Conservation (phyloP, 2,113 vertebrate species). For the Oncorhynchus clarkii region DNA sequence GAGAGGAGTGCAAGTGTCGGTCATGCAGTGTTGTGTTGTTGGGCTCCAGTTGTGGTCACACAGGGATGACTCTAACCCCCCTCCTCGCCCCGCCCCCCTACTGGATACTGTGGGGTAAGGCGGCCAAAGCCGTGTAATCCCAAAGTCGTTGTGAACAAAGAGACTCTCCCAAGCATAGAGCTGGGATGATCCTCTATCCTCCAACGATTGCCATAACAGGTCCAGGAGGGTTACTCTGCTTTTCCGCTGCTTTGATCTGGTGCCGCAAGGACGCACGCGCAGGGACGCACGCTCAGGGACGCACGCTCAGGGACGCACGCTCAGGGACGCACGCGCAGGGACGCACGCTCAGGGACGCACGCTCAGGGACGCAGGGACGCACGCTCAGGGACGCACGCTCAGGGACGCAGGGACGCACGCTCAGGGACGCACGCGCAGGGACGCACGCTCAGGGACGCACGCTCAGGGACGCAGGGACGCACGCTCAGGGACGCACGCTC, state of each 20-base stretch:
- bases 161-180: conserved; percentile 62
- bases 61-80: conserved; percentile 2
- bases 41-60: conserved; percentile 5
- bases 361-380: too few relatives aligned
- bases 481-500: too few relatives aligned
- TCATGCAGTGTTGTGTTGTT: neutral
- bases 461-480: too few relatives aligned
- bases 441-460: too few relatives aligned
- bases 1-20: neutral
- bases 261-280: too few relatives aligned
- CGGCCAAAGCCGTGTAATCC: conserved; percentile 69
- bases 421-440: too few relatives aligned
- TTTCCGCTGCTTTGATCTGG: neutral
- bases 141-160: conserved; percentile 69
- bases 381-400: too few relatives aligned
- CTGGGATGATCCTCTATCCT: conserved; percentile 64
- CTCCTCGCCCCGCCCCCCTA: neutral
- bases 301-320: too few relatives aligned
- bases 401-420: too few relatives aligned
- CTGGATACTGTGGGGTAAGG: conserved; percentile 29
- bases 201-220: conserved; percentile 65
- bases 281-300: too few relatives aligned
- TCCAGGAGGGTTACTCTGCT: conserved; percentile 8
- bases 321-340: too few relatives aligned
- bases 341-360: too few relatives aligned